phyloP scores from a whole-genome alignment of 2,888 invertebrate genomes.

The Epinotia brunnichana region DNA sequence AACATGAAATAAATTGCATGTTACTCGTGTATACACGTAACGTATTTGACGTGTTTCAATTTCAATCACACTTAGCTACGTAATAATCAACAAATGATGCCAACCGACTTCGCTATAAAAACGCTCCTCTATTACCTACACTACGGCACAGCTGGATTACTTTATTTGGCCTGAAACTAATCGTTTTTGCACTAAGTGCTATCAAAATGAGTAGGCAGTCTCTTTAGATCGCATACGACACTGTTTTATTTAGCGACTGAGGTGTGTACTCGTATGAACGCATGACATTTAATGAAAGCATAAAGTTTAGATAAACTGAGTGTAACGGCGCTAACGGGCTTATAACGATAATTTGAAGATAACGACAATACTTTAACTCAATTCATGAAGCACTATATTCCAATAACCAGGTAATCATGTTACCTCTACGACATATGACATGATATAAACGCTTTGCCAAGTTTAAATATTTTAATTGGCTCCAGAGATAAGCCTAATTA shows the following conservation, averaged over 20 bases:
- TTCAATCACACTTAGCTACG: too few relatives aligned
- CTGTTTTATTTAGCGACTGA: neutral
- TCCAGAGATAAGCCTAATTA: slow-evolving; percentile 33
- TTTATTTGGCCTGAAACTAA: too few relatives aligned
- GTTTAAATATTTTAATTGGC: slow-evolving; percentile 28
- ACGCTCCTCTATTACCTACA: too few relatives aligned
- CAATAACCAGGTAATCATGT: neutral
- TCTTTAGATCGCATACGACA: neutral
- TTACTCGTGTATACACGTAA: too few relatives aligned
- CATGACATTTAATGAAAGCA: neutral
- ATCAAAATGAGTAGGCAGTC: too few relatives aligned
- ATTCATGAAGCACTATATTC: neutral
- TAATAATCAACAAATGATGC: too few relatives aligned
- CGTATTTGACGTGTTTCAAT: too few relatives aligned
- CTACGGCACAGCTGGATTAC: too few relatives aligned
- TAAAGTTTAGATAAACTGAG: too few relatives aligned
- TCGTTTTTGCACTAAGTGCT: too few relatives aligned
- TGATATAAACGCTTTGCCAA: slow-evolving; percentile 17
- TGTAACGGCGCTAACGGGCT: slow-evolving; percentile 1
- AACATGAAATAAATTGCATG: too few relatives aligned
- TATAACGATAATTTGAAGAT: neutral
- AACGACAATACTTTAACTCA: slow-evolving; percentile 11
- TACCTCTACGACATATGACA: neutral
- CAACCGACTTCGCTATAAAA: too few relatives aligned
- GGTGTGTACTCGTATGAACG: neutral